phyloP scores from a whole-genome alignment of 2,113 vertebrate genomes.

The Oreochromis tanganicae region DNA sequence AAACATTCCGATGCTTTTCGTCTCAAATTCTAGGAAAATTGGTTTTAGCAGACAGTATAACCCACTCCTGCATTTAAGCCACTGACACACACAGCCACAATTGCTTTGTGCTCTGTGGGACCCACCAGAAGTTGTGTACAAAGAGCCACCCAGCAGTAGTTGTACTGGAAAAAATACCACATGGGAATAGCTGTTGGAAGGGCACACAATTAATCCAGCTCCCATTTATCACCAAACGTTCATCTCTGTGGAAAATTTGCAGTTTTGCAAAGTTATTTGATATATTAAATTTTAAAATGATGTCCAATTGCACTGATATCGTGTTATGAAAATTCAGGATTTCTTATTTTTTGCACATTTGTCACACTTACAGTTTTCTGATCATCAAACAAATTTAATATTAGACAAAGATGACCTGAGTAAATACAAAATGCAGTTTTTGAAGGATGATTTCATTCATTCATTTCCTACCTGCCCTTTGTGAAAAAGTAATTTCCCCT shows the following conservation, averaged over 20 bases:
- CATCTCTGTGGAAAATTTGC: neutral
- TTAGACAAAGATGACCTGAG: neutral
- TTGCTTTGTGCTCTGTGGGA: conserved; percentile 8
- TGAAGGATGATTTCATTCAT: neutral
- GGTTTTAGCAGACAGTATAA: conserved; percentile 6
- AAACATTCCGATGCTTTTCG: conserved; percentile 16
- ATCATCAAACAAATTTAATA: neutral
- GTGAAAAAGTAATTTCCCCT: neutral
- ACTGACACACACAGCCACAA: neutral
- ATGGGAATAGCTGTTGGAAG: neutral
- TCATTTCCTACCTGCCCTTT: neutral
- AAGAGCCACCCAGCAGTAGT: conserved; percentile 2
- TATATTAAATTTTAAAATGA: neutral
- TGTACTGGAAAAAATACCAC: conserved; percentile 12
- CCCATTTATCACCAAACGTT: neutral
- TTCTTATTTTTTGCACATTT: neutral
- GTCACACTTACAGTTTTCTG: neutral
- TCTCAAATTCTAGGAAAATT: neutral
- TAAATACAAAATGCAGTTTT: neutral
- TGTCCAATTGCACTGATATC: neutral
- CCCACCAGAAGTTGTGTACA: conserved; percentile 44
- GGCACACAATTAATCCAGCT: neutral
- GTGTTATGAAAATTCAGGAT: neutral
- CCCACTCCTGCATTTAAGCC: neutral
- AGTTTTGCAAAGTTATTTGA: neutral